These are phyloP conservation scores for Calyptomena viridis DNA, from an alignment of 2,113 vertebrate genomes.

Conservation along the genomic window DNA sequence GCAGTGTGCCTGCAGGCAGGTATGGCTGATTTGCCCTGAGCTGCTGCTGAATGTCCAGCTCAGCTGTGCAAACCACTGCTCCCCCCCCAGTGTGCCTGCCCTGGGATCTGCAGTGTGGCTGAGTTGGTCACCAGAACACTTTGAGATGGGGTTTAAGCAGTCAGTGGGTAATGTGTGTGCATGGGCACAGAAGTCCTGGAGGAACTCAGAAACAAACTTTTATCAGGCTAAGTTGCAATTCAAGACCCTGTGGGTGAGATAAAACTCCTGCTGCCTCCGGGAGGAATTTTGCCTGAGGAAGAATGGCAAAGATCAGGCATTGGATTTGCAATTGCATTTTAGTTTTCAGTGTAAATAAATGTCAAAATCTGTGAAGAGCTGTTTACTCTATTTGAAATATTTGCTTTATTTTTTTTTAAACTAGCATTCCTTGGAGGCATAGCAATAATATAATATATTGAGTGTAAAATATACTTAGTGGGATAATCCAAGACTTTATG, in stretches of 20 bases:
- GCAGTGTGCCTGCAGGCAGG: not conserved
- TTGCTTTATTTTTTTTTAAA: not conserved
- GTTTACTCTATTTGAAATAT: not conserved
- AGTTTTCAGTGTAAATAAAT: not conserved
- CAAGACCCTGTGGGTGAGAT: not conserved
- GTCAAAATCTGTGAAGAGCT: not conserved
- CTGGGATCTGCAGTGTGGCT: fast-evolving
- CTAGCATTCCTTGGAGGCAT: not conserved
- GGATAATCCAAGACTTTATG: not conserved
- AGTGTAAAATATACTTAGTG: constrained; percentile 6
- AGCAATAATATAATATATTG: not conserved
- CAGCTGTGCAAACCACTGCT: not conserved
- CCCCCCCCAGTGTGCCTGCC: fast-evolving
- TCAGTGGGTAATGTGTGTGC: fast-evolving
- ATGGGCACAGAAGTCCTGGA: not conserved
- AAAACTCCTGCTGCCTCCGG: not conserved
- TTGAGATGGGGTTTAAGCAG: not conserved
- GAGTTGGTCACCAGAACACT: not conserved
- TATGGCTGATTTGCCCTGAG: not conserved
- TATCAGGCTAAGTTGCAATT: not conserved
- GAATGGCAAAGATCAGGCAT: not conserved
- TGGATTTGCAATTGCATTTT: not conserved
- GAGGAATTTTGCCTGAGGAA: constrained; percentile 10
- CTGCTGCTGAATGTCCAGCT: fast-evolving
- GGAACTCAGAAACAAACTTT: not conserved